Conservation (phyloP, 2,113 vertebrate species). For the Platysternon megacephalum region DNA sequence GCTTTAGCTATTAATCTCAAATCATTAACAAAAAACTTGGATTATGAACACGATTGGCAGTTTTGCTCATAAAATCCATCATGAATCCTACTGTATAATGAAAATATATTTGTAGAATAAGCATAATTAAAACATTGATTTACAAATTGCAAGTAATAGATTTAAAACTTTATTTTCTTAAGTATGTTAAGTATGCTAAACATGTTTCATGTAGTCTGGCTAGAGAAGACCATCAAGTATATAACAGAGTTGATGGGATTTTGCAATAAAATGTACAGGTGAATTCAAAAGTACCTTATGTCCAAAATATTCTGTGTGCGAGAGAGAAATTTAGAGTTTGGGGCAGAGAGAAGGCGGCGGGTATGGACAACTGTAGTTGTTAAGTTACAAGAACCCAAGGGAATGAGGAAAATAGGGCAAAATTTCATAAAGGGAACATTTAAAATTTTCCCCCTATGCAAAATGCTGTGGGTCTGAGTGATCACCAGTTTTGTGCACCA, state of each 20-base stretch:
- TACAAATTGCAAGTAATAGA: neutral
- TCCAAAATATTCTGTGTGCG: neutral
- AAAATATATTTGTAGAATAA: neutral
- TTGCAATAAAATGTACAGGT: neutral
- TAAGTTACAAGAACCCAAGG: neutral
- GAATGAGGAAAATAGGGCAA: neutral
- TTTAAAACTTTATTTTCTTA: neutral
- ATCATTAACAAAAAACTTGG: neutral
- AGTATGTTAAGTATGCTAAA: neutral
- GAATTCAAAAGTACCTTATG: neutral
- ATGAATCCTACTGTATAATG: neutral
- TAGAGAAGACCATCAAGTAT: neutral
- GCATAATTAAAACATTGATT: neutral
- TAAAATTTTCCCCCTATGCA: neutral
- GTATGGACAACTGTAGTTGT: neutral
- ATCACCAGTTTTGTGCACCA: neutral
- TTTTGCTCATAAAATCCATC: neutral
- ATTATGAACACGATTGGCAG: neutral
- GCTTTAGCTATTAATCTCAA: neutral
- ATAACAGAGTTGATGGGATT: neutral
- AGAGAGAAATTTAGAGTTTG: neutral
- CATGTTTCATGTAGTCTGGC: neutral
- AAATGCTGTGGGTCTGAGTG: fast-evolving
- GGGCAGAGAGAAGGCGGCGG: neutral
- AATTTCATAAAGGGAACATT: neutral